Conservation (phyloP, 2,113 vertebrate genomes). For the Alethe castanea region DNA sequence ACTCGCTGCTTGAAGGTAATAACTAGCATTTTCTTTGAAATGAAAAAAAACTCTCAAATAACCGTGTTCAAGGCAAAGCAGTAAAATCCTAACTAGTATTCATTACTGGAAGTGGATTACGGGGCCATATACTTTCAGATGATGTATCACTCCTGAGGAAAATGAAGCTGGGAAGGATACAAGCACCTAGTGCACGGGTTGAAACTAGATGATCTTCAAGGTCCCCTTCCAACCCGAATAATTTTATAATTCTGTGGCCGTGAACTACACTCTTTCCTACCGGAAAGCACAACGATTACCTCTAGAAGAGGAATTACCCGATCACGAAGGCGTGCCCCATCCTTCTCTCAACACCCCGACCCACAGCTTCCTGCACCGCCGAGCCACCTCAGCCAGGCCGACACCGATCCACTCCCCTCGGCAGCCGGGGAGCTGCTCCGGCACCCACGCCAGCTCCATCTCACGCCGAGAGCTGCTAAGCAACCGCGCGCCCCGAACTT, state of each 20-base stretch:
- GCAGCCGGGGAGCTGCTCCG: background rate
- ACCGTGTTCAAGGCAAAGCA: background rate
- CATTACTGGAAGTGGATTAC: rapidly evolving
- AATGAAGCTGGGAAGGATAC: background rate
- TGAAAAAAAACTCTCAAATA: background rate
- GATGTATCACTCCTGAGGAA: rapidly evolving
- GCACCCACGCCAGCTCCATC: background rate
- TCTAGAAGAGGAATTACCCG: background rate
- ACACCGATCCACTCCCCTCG: rapidly evolving
- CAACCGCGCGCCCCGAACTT: conserved; percentile 2
- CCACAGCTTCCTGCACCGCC: background rate
- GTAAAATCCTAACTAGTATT: background rate
- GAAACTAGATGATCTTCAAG: background rate
- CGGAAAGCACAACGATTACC: background rate
- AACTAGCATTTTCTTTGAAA: background rate
- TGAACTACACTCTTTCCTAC: rapidly evolving
- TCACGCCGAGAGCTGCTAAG: conserved; percentile 15
- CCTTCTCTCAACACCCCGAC: background rate
- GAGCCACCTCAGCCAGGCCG: background rate
- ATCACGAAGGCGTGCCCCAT: background rate
- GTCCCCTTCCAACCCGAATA: background rate
- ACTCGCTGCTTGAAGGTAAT: rapidly evolving
- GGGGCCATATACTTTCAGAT: background rate
- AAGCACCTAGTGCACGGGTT: background rate
- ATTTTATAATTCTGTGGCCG: background rate